Base-by-base conservation (phyloP, 1,140 invertebrate species). In the Anastrepha obliqua region DNA sequence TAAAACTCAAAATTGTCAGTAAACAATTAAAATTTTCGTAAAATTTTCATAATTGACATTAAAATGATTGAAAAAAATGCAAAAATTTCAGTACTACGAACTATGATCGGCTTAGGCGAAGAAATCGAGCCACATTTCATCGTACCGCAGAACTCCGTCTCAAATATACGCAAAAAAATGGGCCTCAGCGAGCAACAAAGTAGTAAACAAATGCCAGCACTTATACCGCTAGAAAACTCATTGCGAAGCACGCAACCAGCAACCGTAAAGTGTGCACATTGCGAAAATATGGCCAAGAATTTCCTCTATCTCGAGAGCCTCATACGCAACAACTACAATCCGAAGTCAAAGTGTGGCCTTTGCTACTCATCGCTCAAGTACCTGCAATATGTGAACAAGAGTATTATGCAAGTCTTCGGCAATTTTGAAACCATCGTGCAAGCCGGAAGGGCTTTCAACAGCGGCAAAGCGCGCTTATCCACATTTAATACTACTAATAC, bases 271-370 rank as follows among this genome's bases (percentile, higher is more conserved):
- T 92, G 91, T 64, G 89, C 89, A 15, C 90, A 92, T 60, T 92
- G 91, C 59, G 91, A 92, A 85, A 92, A 91, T 62, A 91, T 92
- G 91, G 91, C 91, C 5, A 92, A 92, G 74, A 92, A 92, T 87
- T 92, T 92, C 44, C 88, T 92, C 0, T 92, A 92, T n/a, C 87
- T 92, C 78, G 91, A 92, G 64, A 92, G 91, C 51, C 87, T 92
- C n/a, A 91, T 92, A 67, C 91, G 91, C 0, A 90, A 90, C 87
- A 92, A 92, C 67, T 87, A 86, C 58, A 89, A 89, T 44, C 88
- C 89, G 59, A 87, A 91, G 5, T 70, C 88, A 0, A 89, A 92
- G 85, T 92, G 91, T 87, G 88, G 29, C 62, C 74, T 92, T 51
- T 92, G 91, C 87, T 87, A 89, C 81, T 91, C 91, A 8, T 89